Base-by-base conservation (phyloP, 1,140 invertebrate species). In the Gryllus bimaculatus region DNA sequence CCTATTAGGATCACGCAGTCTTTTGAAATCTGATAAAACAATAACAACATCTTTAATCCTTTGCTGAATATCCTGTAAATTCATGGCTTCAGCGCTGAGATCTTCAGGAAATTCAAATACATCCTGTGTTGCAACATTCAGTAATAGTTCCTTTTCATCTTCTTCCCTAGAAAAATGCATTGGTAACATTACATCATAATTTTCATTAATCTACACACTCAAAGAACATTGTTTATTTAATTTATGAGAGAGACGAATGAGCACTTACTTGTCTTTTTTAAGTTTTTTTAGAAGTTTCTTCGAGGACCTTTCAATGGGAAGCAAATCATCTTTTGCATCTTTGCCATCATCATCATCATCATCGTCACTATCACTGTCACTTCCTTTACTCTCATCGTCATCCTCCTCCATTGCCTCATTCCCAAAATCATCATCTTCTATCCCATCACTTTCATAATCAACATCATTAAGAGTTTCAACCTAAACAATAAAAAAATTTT, bases 1-100 rank as follows among this genome's bases (percentile, higher is more conserved):
- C 89, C 87, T 90, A 48, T 91, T 91, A 47, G 89, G 85, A 84
- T 97, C 92, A 80, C 94, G 90, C 78, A 94, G 87, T 78, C 90
- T 92, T 81, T 91, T 95, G 83, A 99, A 99, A 87, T 99, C 96
- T 15, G 92, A 90, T 54, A 99, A 87, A 18, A 99, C 95, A 82
- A 92, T 88, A 15, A 95, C 88, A 74, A 97, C 89, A 85, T 99
- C 97, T 82, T 94, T 93, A 76, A 99, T 98, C 83, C 97, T 90
- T 83, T 96, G 93, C 84, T 96, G 93, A 8, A 98, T 88, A 82
- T 96, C 92, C 83, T 94, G 91, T 15, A 98, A 86, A 84, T 93
- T 94, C 26, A 91, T 88, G 83, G 94, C 91, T 79, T 92, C 88
- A 47, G 93, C 85, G 83, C 95, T 92, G 82, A 92, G 90, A 81